These are phyloP conservation scores for Oreochromis tanganicae DNA, from an alignment of 2,113 vertebrate genomes.

Conservation along the genomic window DNA sequence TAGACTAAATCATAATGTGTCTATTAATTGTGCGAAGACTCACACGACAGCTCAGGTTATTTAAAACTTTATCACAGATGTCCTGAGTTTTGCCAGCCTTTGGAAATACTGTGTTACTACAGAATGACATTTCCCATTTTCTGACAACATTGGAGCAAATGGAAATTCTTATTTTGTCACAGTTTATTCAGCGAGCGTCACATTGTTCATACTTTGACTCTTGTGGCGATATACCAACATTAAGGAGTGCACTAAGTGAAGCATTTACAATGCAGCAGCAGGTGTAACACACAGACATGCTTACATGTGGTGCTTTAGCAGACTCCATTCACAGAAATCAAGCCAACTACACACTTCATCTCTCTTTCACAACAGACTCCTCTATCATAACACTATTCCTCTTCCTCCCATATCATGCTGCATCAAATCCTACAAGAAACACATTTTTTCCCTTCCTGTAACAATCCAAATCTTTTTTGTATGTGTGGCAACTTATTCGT, in stretches of 20 bases:
- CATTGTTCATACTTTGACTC: not conserved
- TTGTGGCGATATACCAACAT: not conserved
- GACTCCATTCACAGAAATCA: not conserved
- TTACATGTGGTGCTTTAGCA: not conserved
- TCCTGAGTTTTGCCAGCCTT: not conserved
- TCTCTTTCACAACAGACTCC: not conserved
- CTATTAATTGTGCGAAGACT: not conserved
- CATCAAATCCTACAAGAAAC: not conserved
- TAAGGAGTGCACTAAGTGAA: not conserved
- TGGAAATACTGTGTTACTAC: not conserved
- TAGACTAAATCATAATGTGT: not conserved
- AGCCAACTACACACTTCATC: not conserved
- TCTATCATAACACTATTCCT: not conserved
- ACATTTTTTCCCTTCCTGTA: not conserved
- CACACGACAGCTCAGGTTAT: not conserved
- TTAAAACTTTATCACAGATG: not conserved
- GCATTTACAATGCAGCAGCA: not conserved
- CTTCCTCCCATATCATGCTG: not conserved
- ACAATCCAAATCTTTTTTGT: not conserved
- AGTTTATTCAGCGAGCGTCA: not conserved
- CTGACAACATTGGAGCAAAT: not conserved
- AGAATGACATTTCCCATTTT: conserved; percentile 4
- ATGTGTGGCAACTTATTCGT: not conserved
- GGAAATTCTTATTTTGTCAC: not conserved
- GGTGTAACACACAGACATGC: not conserved